phyloP scores from a whole-genome alignment of 2,113 vertebrate genomes.

The Mustelus asterias region DNA sequence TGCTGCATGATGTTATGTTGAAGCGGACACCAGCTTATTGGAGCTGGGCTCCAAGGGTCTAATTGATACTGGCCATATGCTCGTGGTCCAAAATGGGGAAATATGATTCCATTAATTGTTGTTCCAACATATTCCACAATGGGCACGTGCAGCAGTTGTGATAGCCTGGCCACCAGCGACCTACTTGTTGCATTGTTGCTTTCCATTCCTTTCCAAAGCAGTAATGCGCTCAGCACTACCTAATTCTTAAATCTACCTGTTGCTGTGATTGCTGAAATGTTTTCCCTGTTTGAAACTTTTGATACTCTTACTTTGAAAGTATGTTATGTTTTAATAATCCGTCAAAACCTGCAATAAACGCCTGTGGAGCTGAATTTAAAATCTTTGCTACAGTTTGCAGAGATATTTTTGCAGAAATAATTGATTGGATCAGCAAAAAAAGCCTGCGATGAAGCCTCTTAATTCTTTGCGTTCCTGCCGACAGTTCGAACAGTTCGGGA shows the following conservation, averaged over 20 bases:
- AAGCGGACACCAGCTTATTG: not conserved
- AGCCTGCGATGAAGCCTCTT: not conserved
- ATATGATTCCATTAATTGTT: not conserved
- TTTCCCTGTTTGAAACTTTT: not conserved
- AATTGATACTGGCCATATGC: not conserved
- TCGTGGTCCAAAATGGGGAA: not conserved
- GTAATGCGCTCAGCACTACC: too few species aligned
- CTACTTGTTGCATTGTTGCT: not conserved
- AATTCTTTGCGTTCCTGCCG: too few species aligned
- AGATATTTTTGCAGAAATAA: not conserved
- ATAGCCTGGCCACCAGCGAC: not conserved
- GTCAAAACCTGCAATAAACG: not conserved
- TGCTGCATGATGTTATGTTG: not conserved
- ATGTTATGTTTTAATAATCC: not conserved
- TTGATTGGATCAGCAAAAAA: not conserved
- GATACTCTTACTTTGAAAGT: not conserved
- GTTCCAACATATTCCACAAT: not conserved
- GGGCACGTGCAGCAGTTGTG: not conserved
- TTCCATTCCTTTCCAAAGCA: not conserved
- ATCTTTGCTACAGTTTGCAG: not conserved
- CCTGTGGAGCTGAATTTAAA: not conserved
- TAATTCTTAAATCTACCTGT: too few species aligned
- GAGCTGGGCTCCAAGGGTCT: not conserved
- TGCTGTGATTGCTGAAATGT: too few species aligned
- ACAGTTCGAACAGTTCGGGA: too few species aligned